These are phyloP conservation scores for Ornithorhynchus anatinus DNA, from an alignment of 2,113 vertebrate species.

Conservation along the genomic window DNA sequence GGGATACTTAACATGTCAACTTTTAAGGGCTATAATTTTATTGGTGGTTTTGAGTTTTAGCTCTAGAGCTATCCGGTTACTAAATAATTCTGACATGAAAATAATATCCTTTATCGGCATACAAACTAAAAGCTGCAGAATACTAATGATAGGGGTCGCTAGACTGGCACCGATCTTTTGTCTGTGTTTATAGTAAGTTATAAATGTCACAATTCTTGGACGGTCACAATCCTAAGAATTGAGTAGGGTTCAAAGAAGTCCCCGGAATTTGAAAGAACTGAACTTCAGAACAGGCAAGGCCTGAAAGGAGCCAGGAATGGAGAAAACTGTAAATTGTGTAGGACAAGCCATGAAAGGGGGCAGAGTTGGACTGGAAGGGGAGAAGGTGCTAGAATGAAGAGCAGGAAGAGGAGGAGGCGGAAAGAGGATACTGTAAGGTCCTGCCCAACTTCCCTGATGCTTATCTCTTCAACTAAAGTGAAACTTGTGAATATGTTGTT, in stretches of 20 bases:
- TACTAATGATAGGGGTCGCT: background rate
- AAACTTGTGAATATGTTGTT: too few relatives aligned
- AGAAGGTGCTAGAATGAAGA: background rate
- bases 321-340: background rate
- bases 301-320: background rate
- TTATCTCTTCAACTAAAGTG: too few relatives aligned
- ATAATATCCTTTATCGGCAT: background rate
- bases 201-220: background rate
- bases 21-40: background rate
- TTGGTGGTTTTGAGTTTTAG: background rate
- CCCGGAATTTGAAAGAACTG: background rate
- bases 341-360: background rate
- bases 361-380: background rate
- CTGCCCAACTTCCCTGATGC: too few relatives aligned
- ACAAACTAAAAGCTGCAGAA: background rate
- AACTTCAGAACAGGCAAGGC: background rate
- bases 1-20: background rate
- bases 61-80: constrained; percentile 2
- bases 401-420: background rate
- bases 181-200: background rate
- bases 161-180: background rate
- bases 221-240: background rate
- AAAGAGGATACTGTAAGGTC: background rate
- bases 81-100: constrained; percentile 6
- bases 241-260: background rate